These are phyloP conservation scores for Scaptomyza cyrtandrae DNA, from an alignment of 2,888 invertebrate genomes.

Conservation along the genomic window DNA sequence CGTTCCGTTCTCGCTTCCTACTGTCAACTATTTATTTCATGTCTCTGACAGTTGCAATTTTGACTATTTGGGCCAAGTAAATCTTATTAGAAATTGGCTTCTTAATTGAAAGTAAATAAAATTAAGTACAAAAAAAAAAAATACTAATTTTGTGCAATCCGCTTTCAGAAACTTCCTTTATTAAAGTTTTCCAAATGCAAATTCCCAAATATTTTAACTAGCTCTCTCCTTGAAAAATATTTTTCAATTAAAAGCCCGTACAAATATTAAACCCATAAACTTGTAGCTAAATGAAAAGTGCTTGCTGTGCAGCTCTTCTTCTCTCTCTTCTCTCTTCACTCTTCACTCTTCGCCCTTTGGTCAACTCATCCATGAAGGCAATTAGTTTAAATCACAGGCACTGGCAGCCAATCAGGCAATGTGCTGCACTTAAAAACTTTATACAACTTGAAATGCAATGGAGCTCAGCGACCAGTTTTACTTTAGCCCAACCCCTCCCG, in stretches of 20 bases:
- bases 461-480: constrained; percentile 14
- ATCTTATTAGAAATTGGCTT: constrained; percentile 7
- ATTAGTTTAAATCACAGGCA: constrained; percentile 69
- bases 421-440: constrained; percentile 72
- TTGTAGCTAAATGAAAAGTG: constrained; percentile 19
- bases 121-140: too few relatives aligned
- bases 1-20: constrained; percentile 8
- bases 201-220: background rate
- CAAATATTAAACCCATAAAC: constrained; percentile 1
- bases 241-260: background rate
- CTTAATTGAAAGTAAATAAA: background rate
- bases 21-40: constrained; percentile 28
- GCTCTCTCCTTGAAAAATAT: background rate
- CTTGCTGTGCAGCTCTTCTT: constrained; percentile 5
- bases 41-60: constrained; percentile 25
- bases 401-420: constrained; percentile 70
- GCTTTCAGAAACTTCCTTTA: background rate
- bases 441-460: constrained; percentile 59
- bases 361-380: constrained; percentile 40
- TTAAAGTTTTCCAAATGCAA: background rate
- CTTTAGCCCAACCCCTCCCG: too few relatives aligned
- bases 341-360: background rate
- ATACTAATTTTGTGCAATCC: too few relatives aligned
- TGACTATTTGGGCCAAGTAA: constrained; percentile 8
- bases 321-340: background rate